Conservation (phyloP, 2,797 vertebrate species). For the Malurus splendens region DNA sequence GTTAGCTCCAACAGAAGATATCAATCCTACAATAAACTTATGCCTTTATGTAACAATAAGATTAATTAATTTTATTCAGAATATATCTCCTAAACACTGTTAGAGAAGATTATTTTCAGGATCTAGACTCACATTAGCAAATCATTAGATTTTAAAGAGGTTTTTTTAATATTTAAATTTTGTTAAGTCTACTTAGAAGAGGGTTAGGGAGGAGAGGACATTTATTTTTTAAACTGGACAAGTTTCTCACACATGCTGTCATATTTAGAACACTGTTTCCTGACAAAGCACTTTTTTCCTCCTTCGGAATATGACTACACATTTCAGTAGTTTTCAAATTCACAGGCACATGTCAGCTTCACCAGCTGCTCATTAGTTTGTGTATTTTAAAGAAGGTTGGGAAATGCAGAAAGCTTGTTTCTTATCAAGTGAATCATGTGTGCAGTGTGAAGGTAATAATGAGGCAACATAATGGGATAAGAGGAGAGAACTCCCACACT, state of each 20-base stretch:
- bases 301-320: slow-evolving; percentile 16
- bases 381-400: background rate
- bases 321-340: slow-evolving; percentile 17
- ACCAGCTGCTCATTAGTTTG: slow-evolving; percentile 27
- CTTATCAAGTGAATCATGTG: background rate
- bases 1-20: background rate
- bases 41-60: background rate
- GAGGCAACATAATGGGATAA: slow-evolving; percentile 13
- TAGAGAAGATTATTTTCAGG: background rate
- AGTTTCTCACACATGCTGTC: background rate
- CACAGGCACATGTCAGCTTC: background rate
- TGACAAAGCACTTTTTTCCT: slow-evolving; percentile 28
- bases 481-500: slow-evolving; percentile 40
- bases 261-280: slow-evolving; percentile 14
- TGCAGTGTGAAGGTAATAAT: background rate
- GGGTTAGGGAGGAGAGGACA: background rate
- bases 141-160: background rate
- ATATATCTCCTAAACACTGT: background rate
- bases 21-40: background rate
- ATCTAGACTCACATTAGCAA: background rate
- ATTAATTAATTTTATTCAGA: background rate
- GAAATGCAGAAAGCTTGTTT: background rate
- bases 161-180: background rate
- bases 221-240: background rate
- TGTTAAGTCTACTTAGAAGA: background rate